Base-by-base conservation (phyloP, 2,888 invertebrate genomes). In the Neoaliturus tenellus region DNA sequence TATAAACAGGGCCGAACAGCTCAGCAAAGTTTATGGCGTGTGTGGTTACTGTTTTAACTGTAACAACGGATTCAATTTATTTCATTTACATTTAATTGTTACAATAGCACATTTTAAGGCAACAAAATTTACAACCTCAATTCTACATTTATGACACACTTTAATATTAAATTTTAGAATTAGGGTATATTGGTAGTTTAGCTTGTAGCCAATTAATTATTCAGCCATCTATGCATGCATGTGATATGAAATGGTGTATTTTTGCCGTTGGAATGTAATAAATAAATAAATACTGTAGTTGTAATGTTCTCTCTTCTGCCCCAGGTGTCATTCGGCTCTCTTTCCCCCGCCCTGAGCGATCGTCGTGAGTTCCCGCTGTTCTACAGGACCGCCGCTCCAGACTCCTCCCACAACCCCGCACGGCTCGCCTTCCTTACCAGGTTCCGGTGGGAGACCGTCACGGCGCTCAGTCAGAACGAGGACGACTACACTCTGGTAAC, bases 291-390 rank as follows among this genome's bases (percentile, higher is more conserved):
- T n/a, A n/a, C n/a, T n/a, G n/a, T n/a, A n/a, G n/a, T n/a, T n/a
- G n/a, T n/a, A 39, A 39, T 39, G 39, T 39, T 39, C 39, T 39
- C 6, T 8, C 39, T 6, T n/a, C 12, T 83, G 82, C 89, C 90
- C 55, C 90, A 97, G 97, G 95, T 98, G 48, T 98, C 98, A 0
- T 97, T 96, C 89, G 98, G 97, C 1, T 96, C 97, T 0, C 97
- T 95, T 25, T 97, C 98, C 0, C 98, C 98, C 20, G 96, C 96
- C 0, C 92, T 98, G 82, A 97, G 97, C 88, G 97, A 98, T 91
- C 93, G 97, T 33, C 95, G 94, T 48, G 97, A 97, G 90, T 98
- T 96, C 90, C 97, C 97, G 0, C 93, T 97, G 51, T 98, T 98
- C 92, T 96, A 96, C 91, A 93, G 98, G 51, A 97, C 98, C 0